Evolutionary conservation across 2,797 vertebrate genomes (phyloP), one percentile per base, ranked within the genome.

Genomic region (Bovichtus diacanthus): DNA sequence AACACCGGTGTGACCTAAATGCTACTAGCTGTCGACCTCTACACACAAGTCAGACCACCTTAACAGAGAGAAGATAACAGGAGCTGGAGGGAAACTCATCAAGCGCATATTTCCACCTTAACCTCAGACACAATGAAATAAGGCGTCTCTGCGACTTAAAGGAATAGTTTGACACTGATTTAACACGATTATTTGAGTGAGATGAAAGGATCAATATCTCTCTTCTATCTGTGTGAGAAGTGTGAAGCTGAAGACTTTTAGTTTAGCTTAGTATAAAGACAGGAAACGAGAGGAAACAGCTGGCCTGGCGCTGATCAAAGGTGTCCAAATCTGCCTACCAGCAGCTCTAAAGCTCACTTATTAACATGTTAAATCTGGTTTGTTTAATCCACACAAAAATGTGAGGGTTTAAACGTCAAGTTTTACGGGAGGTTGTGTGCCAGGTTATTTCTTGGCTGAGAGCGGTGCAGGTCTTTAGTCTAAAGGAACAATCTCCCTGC

Each of bases 21-120:
- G 16, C 64, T 58, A n/a, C 41, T 4, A 12, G 31, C 54, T 58
- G 67, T 49, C 82, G 80, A 89, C 81, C 78, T 86, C 70, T 85
- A 39, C 62, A 43, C 67, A 39, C 41, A 23, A 44, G 69, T 70
- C 75, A 65, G 75, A 78, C 73, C 76, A 68, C 60, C 55, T 79
- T 63, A 61, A 59, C 19, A 50, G 46, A 59, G 39, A 61, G 39
- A 43, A 29, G 53, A 50, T 15, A 55, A 68, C n/a, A 25, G 11
- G 50, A 75, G 65, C n/a, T 23, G 31, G 6, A 19, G 6, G 34
- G 60, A 2, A 76, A 58, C 55, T 54, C 41, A 25, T 49, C 53
- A 49, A 27, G 16, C 21, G 21, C 7, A 62, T 21, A 47, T 38
- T 62, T 62, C 4, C 53, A 63, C 51, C 62, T 47, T 34, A 49